Conservation (phyloP, 2,113 vertebrate species). For the Chaenocephalus aceratus region DNA sequence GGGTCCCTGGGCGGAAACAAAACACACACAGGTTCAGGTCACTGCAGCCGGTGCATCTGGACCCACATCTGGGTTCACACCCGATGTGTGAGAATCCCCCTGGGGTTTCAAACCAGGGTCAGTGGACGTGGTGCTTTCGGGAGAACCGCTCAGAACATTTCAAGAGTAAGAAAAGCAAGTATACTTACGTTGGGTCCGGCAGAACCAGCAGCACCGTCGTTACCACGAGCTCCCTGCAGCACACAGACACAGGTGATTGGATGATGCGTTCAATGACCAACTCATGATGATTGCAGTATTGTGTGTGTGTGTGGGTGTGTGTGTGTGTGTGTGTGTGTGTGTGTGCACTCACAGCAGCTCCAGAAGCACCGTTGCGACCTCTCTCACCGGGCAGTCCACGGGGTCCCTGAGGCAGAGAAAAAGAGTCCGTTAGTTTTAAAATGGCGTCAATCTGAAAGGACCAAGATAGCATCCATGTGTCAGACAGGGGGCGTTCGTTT, state of each 20-base stretch:
- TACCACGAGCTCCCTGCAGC: constrained; percentile 94
- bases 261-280: neutral
- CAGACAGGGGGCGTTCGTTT: neutral
- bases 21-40: constrained; percentile 23
- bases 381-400: constrained; percentile 97
- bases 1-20: constrained; percentile 87
- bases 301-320: neutral
- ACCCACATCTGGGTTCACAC: no score
- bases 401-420: constrained; percentile 85
- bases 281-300: neutral
- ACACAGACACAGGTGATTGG: constrained; percentile 30
- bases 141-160: neutral
- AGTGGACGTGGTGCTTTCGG: neutral
- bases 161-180: neutral
- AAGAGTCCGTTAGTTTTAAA: neutral
- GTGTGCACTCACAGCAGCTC: constrained; percentile 92
- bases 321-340: neutral
- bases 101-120: neutral
- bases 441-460: neutral
- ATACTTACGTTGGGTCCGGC: constrained; percentile 95
- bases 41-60: neutral
- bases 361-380: constrained; percentile 91
- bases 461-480: neutral
- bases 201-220: constrained; percentile 94
- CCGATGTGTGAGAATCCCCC: neutral